phyloP scores from a whole-genome alignment of 2,888 invertebrate species.

The Xylophagus ater region DNA sequence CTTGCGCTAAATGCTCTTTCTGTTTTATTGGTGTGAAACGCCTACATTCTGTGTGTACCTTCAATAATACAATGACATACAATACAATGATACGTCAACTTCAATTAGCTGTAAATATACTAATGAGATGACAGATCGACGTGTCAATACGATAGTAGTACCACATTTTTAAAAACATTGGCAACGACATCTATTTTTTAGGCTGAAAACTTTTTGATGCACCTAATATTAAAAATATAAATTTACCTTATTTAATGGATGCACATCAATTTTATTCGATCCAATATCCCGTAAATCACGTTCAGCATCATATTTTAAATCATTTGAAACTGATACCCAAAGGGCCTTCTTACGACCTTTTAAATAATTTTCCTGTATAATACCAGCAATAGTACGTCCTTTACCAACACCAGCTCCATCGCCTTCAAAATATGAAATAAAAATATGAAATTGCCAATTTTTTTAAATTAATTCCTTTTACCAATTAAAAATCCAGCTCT shows the following conservation, averaged over 20 bases:
- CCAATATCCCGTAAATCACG: constrained; percentile 94
- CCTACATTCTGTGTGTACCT: too few relatives aligned
- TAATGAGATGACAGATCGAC: too few relatives aligned
- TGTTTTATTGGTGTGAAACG: too few relatives aligned
- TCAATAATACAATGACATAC: too few relatives aligned
- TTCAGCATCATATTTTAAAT: constrained; percentile 95
- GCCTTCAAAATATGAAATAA: constrained; percentile 43
- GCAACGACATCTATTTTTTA: too few relatives aligned
- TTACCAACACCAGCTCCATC: constrained; percentile 98
- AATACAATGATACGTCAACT: too few relatives aligned
- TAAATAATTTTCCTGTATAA: constrained; percentile 94
- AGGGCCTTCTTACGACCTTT: constrained; percentile 90
- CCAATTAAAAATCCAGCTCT: constrained; percentile 93
- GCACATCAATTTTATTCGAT: constrained; percentile 77
- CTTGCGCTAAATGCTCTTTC: too few relatives aligned
- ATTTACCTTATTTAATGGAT: constrained; percentile 73
- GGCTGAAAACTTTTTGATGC: too few relatives aligned
- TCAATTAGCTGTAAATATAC: too few relatives aligned
- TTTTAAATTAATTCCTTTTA: constrained; percentile 25
- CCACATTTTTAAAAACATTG: too few relatives aligned
- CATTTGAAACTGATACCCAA: constrained; percentile 98
- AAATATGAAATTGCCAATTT: background rate
- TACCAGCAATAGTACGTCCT: constrained; percentile 93
- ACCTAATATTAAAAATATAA: too few relatives aligned
- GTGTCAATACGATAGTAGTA: too few relatives aligned